A percentile compares a stretch with the other conserved stretches of the same genome.
Conservation (phyloP, 2,797 vertebrate genomes). For the Falco peregrinus region DNA sequence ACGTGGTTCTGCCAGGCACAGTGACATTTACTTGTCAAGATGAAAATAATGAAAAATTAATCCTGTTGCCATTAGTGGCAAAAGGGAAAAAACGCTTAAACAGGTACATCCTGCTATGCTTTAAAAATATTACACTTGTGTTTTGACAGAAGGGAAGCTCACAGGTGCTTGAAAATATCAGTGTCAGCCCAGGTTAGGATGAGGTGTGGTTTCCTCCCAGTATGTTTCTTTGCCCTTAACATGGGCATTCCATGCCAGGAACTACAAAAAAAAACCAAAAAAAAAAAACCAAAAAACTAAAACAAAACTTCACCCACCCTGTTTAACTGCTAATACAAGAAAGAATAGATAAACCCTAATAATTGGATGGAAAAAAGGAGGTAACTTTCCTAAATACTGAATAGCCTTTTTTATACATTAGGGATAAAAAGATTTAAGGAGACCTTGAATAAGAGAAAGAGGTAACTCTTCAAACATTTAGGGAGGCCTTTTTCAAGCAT, state of each 20-base stretch:
- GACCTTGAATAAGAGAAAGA: not conserved
- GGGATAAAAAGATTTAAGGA: not conserved
- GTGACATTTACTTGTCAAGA: slow-evolving; percentile 14
- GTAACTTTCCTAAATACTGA: not conserved
- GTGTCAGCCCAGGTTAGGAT: not conserved
- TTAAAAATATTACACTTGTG: not conserved
- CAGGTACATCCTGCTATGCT: not conserved
- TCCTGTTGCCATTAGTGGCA: not conserved
- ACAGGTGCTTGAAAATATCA: not conserved
- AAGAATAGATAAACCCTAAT: not conserved
- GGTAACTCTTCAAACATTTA: not conserved
- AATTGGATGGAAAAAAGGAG: not conserved
- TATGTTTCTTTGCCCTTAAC: not conserved
- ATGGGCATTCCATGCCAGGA: not conserved
- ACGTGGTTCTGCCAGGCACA: not conserved
- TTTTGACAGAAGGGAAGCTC: not conserved
- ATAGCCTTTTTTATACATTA: not conserved
- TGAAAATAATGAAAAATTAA: slow-evolving; percentile 54
- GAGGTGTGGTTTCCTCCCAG: not conserved
- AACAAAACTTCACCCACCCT: not conserved
- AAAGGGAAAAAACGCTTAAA: not conserved
- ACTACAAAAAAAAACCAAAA: not conserved
- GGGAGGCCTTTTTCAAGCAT: not conserved
- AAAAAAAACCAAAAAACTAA: no score
- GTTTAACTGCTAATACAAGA: not conserved